These are phyloP conservation scores for Rhinopomastus cyanomelas DNA, from an alignment of 2,113 vertebrate genomes.

Conservation along the genomic window DNA sequence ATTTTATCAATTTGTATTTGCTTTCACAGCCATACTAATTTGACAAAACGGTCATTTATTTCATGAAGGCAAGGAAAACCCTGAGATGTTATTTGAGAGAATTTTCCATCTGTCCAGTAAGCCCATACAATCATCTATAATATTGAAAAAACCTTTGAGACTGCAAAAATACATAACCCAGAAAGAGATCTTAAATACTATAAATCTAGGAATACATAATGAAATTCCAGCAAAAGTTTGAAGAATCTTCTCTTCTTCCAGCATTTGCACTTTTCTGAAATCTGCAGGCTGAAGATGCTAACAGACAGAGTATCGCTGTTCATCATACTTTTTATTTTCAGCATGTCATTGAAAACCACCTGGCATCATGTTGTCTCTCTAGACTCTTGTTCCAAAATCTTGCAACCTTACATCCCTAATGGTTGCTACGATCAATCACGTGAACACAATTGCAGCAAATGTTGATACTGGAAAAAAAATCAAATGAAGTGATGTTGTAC, in stretches of 20 bases:
- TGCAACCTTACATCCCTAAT: background rate
- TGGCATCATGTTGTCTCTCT: background rate
- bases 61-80: background rate
- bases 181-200: background rate
- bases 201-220: background rate
- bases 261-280: background rate
- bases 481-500: background rate
- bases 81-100: background rate
- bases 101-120: background rate
- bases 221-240: background rate
- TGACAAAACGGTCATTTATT: background rate
- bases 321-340: constrained; percentile 5
- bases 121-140: background rate
- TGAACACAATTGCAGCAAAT: constrained; percentile 41
- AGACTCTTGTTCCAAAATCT: constrained; percentile 18
- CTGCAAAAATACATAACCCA: background rate
- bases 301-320: background rate
- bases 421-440: constrained; percentile 24
- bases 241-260: background rate
- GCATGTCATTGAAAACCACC: constrained; percentile 12
- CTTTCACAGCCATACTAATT: background rate
- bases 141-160: background rate
- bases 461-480: background rate
- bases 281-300: background rate
- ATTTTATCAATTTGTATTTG: background rate